Percentiles rank a stretch among this genome's conserved stretches.
phyloP scores from a whole-genome alignment of 2,888 invertebrate species.

The Apamea monoglypha region DNA sequence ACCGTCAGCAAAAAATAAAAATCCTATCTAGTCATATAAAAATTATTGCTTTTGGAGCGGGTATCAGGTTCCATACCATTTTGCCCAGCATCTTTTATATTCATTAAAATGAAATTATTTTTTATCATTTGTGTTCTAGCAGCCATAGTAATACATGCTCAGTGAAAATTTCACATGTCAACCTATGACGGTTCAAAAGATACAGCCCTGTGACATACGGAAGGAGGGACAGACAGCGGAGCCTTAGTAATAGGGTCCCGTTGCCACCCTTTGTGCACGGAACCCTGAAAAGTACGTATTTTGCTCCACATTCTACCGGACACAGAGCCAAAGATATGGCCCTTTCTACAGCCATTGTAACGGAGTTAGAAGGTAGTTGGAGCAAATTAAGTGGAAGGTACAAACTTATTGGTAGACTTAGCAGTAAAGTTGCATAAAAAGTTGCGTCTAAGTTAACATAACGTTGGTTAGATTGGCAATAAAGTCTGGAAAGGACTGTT shows the following conservation, averaged over 20 bases:
- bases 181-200: not conserved
- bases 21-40: too few species aligned
- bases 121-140: too few species aligned
- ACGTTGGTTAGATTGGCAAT: slow-evolving; percentile 2
- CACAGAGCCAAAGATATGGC: slow-evolving; percentile 36
- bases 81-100: not conserved
- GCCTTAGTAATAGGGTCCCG: too few species aligned
- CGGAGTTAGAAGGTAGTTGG: slow-evolving; percentile 13
- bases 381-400: slow-evolving; percentile 20
- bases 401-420: slow-evolving; percentile 16
- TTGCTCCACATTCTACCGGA: slow-evolving; percentile 54
- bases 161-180: not conserved
- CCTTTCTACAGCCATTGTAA: slow-evolving; percentile 59
- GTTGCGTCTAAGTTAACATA: slow-evolving; percentile 11
- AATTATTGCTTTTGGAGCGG: too few species aligned
- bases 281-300: slow-evolving; percentile 24
- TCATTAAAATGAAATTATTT: not conserved
- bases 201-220: not conserved
- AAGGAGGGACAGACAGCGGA: not conserved
- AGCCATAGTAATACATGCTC: too few species aligned
- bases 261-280: too few species aligned
- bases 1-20: not conserved
- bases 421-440: slow-evolving; percentile 43
- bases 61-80: not conserved
- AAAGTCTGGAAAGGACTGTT: slow-evolving; percentile 1